Evolutionary conservation across 2,888 invertebrate genomes (phyloP).

Genomic region (Cremastobaeus sp.): DNA sequence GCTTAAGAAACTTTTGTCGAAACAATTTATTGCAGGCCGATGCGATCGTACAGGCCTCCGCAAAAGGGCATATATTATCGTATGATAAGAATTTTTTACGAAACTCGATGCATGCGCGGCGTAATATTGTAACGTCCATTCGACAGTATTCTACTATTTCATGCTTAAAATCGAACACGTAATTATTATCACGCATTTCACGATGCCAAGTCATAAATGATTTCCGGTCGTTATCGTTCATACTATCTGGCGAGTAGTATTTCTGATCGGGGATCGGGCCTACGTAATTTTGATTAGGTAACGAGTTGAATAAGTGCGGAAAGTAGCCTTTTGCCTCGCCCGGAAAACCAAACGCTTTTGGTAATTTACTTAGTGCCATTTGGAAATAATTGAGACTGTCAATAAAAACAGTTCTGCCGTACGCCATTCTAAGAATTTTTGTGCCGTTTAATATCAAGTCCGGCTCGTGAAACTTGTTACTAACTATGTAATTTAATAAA

Average conservation of each 20-base stretch:
- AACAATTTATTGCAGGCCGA: conserved; percentile 41
- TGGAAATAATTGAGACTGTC: conserved; percentile 61
- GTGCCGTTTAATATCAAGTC: conserved; percentile 59
- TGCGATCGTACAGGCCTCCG: conserved; percentile 56
- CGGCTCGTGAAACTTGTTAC: not conserved
- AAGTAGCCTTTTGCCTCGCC: conserved; percentile 54
- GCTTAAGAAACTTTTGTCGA: conserved; percentile 1
- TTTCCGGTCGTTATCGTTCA: no score
- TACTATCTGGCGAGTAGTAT: no score
- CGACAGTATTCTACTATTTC: no score
- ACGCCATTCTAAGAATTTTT: conserved; percentile 55
- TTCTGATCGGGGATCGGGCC: no score
- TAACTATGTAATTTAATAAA: not conserved
- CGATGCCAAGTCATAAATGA: no score
- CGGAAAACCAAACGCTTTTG: conserved; percentile 66
- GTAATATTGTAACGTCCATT: no score
- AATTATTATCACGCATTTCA: no score
- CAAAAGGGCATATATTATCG: no score
- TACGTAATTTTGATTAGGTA: not conserved
- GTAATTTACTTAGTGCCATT: conserved; percentile 63
- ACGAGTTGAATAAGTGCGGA: conserved; percentile 59
- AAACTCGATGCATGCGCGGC: not conserved
- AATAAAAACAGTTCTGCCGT: conserved; percentile 50
- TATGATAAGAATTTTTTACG: not conserved
- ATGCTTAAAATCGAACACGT: no score